These are phyloP conservation scores for Caenorhabditis sp. DNA, from an alignment of 2,888 invertebrate species.

Conservation along the genomic window DNA sequence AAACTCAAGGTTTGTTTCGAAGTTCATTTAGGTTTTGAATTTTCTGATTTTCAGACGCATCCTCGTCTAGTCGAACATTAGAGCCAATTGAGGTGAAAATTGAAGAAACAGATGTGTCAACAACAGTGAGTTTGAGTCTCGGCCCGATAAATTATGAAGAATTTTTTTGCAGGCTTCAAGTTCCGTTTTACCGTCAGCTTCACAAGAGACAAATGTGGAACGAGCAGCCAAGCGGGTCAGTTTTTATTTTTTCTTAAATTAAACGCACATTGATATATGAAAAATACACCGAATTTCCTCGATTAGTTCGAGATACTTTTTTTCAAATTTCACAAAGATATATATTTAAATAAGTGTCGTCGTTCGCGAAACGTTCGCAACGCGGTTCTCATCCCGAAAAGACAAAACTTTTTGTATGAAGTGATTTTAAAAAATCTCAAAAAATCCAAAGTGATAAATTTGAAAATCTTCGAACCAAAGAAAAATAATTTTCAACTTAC, in stretches of 20 bases:
- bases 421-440: neutral
- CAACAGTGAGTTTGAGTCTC: neutral
- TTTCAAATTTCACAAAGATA: too few relatives aligned
- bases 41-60: neutral
- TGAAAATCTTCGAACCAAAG: neutral
- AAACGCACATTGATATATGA: too few relatives aligned
- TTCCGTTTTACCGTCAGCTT: conserved; percentile 18
- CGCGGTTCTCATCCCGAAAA: too few relatives aligned
- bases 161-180: conserved; percentile 4
- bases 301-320: too few relatives aligned
- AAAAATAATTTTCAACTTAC: neutral
- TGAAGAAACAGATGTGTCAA: conserved; percentile 19
- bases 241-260: too few relatives aligned
- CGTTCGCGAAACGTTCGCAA: too few relatives aligned
- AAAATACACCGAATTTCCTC: too few relatives aligned
- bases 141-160: neutral
- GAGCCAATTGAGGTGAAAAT: conserved; percentile 46
- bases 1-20: neutral
- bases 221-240: conserved; percentile 42
- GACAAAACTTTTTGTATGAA: too few relatives aligned
- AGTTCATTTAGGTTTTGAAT: too few relatives aligned
- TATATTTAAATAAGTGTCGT: too few relatives aligned
- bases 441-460: neutral
- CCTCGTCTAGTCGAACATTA: conserved; percentile 5
- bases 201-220: conserved; percentile 38